Percentiles rank a stretch among this genome's conserved stretches.
phyloP scores from a whole-genome alignment of 2,113 vertebrate species.

The Corythaeola cristata region DNA sequence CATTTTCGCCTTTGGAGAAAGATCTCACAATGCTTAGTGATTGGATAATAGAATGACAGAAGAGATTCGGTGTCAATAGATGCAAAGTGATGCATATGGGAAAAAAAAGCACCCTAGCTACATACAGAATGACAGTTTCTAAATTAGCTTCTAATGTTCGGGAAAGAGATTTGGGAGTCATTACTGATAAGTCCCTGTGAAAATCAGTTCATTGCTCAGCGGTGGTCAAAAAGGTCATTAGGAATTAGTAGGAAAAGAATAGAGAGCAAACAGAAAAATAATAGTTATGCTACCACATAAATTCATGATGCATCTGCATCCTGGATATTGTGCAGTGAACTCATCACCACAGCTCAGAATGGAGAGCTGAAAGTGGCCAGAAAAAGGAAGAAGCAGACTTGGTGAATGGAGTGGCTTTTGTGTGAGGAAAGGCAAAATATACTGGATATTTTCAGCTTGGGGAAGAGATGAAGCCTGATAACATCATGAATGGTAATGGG shows the following conservation, averaged over 20 bases:
- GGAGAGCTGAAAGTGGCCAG: neutral
- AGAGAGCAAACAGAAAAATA: neutral
- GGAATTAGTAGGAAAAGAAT: neutral
- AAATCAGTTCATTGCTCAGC: conserved; percentile 27
- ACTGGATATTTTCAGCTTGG: neutral
- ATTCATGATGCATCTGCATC: neutral
- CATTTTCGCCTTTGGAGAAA: conserved; percentile 20
- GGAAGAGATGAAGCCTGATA: conserved; percentile 10
- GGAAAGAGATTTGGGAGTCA: neutral
- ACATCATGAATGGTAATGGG: neutral
- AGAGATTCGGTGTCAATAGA: conserved; percentile 36
- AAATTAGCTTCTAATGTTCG: conserved; percentile 23
- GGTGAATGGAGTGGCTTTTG: neutral
- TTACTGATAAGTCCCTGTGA: neutral
- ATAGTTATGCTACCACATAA: neutral
- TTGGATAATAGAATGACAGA: neutral
- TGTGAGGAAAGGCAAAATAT: neutral
- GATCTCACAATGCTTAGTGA: conserved; percentile 39
- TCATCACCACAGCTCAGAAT: neutral
- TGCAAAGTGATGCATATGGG: neutral
- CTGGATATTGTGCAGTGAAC: neutral
- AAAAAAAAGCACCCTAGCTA: neutral
- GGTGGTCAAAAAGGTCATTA: neutral
- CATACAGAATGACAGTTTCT: neutral
- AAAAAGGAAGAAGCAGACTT: neutral